These are phyloP conservation scores for Rhinolophus sinicus DNA, from an alignment of 2,113 vertebrate species.

Conservation along the genomic window DNA sequence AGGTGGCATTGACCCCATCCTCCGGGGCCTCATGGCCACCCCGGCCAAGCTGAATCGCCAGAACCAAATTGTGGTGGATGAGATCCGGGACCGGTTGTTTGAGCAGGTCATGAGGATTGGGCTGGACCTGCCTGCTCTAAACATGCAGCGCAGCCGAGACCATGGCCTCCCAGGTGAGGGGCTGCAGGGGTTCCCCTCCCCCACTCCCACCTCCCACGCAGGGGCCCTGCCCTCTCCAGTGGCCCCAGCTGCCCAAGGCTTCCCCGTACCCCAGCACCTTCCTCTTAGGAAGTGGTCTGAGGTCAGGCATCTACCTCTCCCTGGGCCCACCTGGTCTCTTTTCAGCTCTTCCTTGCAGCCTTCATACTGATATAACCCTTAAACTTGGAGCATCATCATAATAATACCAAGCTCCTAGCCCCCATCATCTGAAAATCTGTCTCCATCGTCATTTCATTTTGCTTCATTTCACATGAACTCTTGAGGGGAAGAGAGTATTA, in stretches of 20 bases:
- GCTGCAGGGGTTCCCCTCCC: fast-evolving
- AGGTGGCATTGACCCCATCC: constrained; percentile 92
- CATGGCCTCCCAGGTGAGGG: constrained; percentile 90
- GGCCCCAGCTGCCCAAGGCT: neutral
- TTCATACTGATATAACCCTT: neutral
- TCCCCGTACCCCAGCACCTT: neutral
- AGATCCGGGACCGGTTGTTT: constrained; percentile 90
- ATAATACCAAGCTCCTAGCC: neutral
- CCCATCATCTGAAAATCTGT: neutral
- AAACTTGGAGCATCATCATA: fast-evolving
- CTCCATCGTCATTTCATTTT: neutral
- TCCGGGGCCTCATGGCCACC: constrained; percentile 88
- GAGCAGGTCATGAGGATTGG: constrained; percentile 85
- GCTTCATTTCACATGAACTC: neutral
- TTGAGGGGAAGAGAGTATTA: neutral
- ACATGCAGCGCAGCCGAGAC: constrained; percentile 91
- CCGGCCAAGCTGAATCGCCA: constrained; percentile 91
- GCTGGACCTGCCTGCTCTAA: constrained; percentile 89
- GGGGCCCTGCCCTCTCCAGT: neutral
- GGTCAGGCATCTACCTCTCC: neutral
- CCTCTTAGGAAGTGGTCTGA: neutral
- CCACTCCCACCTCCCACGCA: neutral
- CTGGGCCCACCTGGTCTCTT: neutral
- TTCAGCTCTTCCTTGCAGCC: neutral
- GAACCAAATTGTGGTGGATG: constrained; percentile 89